phyloP scores from a whole-genome alignment of 2,113 vertebrate genomes.

The Siphamia tubifer region DNA sequence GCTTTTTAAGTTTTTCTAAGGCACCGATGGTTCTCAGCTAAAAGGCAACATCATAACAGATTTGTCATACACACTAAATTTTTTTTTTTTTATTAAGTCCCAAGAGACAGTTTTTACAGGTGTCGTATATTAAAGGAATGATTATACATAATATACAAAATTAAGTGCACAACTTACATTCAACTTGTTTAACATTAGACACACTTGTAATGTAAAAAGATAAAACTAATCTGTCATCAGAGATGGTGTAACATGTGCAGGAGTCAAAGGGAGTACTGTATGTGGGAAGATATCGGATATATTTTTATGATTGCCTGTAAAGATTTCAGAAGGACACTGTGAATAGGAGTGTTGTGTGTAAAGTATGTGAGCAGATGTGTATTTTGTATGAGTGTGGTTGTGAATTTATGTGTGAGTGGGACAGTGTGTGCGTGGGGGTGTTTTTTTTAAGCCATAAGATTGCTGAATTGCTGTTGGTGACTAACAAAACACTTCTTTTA shows the following conservation, averaged over 20 bases:
- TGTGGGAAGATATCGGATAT: conserved; percentile 62
- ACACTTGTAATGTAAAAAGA: conserved; percentile 22
- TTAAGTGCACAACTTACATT: conserved; percentile 14
- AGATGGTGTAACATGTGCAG: conserved; percentile 75
- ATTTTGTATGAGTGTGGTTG: conserved; percentile 16
- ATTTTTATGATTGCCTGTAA: conserved; percentile 54
- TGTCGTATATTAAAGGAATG: not conserved
- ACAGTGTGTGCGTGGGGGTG: conserved; percentile 35
- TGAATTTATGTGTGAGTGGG: conserved; percentile 33
- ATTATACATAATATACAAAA: not conserved
- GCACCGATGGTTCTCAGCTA: not conserved
- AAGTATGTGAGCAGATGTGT: conserved; percentile 20
- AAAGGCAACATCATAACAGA: not conserved
- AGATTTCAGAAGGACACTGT: conserved; percentile 13
- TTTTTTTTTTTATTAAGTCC: too few relatives aligned
- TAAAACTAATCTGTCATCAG: conserved; percentile 49
- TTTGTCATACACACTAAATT: not conserved
- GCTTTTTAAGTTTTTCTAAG: conserved; percentile 21
- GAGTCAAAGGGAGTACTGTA: conserved; percentile 64
- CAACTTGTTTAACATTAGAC: conserved; percentile 23
- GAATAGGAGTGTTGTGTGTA: conserved; percentile 20
- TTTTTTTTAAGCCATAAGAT: conserved; percentile 51
- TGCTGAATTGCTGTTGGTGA: conserved; percentile 44
- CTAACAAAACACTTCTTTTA: conserved; percentile 46
- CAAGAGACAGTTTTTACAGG: too few relatives aligned